These are phyloP conservation scores for Mus pahari DNA, from an alignment of 2,113 vertebrate species.

Conservation along the genomic window DNA sequence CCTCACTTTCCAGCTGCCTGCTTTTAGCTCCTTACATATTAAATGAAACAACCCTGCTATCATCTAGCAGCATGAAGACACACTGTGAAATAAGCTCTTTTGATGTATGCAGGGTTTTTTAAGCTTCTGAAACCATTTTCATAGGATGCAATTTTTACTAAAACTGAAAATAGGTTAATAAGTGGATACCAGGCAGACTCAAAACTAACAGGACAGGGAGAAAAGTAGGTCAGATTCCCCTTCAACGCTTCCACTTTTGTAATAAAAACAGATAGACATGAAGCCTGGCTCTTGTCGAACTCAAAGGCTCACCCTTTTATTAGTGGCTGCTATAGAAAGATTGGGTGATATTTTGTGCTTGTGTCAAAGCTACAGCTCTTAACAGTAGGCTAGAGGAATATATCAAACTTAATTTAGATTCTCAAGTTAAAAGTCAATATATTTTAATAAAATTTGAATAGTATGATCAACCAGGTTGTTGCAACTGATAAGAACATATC, in stretches of 20 bases:
- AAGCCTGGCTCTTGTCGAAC: constrained; percentile 62
- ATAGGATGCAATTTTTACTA: constrained; percentile 66
- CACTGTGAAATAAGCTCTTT: constrained; percentile 31
- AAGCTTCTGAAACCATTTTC: constrained; percentile 65
- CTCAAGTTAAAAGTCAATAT: constrained; percentile 38
- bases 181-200: constrained; percentile 62
- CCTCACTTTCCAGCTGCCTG: not conserved
- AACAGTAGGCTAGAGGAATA: not conserved
- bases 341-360: constrained; percentile 37
- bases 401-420: constrained; percentile 43
- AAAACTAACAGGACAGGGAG: constrained; percentile 61
- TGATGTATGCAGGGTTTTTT: constrained; percentile 34
- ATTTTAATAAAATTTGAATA: constrained; percentile 41
- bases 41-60: constrained; percentile 38
- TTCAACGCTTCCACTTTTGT: constrained; percentile 57
- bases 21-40: constrained; percentile 18
- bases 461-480: not conserved
- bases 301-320: constrained; percentile 59
- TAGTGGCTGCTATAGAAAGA: constrained; percentile 37
- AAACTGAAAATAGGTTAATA: constrained; percentile 80
- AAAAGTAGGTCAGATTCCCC: constrained; percentile 74
- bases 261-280: constrained; percentile 69
- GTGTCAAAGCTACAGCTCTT: constrained; percentile 50
- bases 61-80: constrained; percentile 38
- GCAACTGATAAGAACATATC: constrained; percentile 23